Base-by-base conservation (phyloP, 2,797 vertebrate genomes). In the Gymnothorax reevesii region DNA sequence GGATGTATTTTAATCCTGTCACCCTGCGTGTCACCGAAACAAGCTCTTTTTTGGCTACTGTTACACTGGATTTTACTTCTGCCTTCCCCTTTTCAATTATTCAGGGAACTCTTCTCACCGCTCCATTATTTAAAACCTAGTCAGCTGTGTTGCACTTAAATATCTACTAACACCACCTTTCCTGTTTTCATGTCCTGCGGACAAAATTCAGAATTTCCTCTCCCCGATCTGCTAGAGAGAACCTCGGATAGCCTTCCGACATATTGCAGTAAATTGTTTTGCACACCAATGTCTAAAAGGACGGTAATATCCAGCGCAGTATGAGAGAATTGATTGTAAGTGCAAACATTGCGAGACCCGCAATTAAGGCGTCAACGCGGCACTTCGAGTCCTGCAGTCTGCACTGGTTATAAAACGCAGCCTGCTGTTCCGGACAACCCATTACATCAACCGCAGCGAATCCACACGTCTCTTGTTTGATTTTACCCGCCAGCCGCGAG, bases 11-110 rank as follows among this genome's bases (percentile, higher is more conserved):
- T 54, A 64, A 87, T 22, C 3, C 54, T 42, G 87, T 59, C 88
- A 83, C 83, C 84, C 82, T 84, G 25, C 75, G 88, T 89, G 87
- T 89, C 57, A 4, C 25, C 49, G 42, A 27, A 25, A 85, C 75
- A 57, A 88, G 85, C 82, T 80, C 52, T 75, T 87, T 87, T 89
- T 83, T 82, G 84, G 77, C 62, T 91, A 83, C 42, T 33, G 88
- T 90, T 89, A 88, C 89, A 89, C n/a, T 89, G 57, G 83, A 87
- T 84, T 83, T 79, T 52, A 79, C 88, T 71, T 49, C 7, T 75
- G 42, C 69, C 15, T 27, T 79, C 27, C 7, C 55, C 59, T 80
- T 27, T 33, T 80, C 2, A 79, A 62, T 62, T 79, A 79, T 86
- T 59, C 85, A 80, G 57, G 83, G 62, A 60, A 82, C 84, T 82